Percentiles rank a stretch among this genome's conserved stretches.
phyloP scores from a whole-genome alignment of 2,113 vertebrate species.

The Camelus bactrianus region DNA sequence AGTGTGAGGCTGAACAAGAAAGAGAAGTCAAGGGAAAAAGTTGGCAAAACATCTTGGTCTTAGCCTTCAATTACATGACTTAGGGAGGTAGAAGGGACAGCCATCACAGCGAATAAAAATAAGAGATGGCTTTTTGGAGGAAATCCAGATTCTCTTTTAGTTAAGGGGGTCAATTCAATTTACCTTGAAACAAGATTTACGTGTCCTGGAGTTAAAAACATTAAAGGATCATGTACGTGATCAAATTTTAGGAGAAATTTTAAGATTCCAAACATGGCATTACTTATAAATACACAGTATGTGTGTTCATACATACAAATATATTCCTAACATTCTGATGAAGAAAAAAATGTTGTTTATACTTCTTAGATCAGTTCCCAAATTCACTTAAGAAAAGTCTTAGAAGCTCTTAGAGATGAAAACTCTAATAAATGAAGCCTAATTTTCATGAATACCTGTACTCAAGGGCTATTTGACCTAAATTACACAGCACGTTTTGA shows the following conservation, averaged over 20 bases:
- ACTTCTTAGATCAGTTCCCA: constrained; percentile 45
- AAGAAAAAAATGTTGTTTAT: constrained; percentile 47
- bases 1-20: constrained; percentile 53
- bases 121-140: constrained; percentile 68
- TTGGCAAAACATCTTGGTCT: neutral
- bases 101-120: constrained; percentile 55
- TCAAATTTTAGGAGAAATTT: constrained; percentile 47
- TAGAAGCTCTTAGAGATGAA: constrained; percentile 59
- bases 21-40: neutral
- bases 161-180: constrained; percentile 24
- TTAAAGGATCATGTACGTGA: constrained; percentile 26
- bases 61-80: constrained; percentile 25
- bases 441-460: constrained; percentile 48
- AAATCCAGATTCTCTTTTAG: constrained; percentile 57
- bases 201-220: constrained; percentile 1
- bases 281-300: constrained; percentile 18
- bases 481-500: constrained; percentile 69
- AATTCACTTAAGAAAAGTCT: constrained; percentile 66
- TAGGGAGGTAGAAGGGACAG: constrained; percentile 24
- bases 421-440: constrained; percentile 69
- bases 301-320: neutral
- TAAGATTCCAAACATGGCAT: constrained; percentile 32
- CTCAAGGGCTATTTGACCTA: constrained; percentile 58
- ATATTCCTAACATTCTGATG: constrained; percentile 34
- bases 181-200: constrained; percentile 47